These are phyloP conservation scores for Neosilurus mollespiculum DNA, from an alignment of 2,797 vertebrate species.

Conservation along the genomic window DNA sequence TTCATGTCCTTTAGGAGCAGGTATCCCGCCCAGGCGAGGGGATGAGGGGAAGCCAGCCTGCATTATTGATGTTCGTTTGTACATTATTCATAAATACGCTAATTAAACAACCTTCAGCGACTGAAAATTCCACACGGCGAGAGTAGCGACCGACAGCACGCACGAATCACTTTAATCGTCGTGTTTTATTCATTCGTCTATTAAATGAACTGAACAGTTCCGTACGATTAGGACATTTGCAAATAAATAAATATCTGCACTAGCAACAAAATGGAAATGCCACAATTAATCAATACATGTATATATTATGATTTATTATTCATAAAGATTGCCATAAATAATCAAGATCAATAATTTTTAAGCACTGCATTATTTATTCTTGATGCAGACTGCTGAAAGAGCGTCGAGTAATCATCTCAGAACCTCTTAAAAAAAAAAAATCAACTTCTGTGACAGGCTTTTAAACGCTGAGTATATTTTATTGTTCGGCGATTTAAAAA, in stretches of 20 bases:
- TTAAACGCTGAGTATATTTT: neutral
- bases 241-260: neutral
- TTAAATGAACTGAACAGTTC: no score
- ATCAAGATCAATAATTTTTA: no score
- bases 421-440: no score
- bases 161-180: neutral
- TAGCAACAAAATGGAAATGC: no score
- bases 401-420: no score
- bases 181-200: neutral
- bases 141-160: neutral
- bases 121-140: neutral
- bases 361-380: no score
- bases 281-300: no score
- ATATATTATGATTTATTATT: no score
- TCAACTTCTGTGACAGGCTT: neutral
- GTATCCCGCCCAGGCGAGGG: slow-evolving; percentile 9
- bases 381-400: no score
- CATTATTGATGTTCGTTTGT: slow-evolving; percentile 35
- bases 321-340: no score
- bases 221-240: no score
- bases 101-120: neutral
- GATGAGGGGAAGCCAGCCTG: neutral
- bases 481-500: neutral
- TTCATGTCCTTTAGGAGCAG: neutral
- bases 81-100: slow-evolving; percentile 16